Conservation (phyloP, 2,113 vertebrate genomes). For the Monopterus albus region DNA sequence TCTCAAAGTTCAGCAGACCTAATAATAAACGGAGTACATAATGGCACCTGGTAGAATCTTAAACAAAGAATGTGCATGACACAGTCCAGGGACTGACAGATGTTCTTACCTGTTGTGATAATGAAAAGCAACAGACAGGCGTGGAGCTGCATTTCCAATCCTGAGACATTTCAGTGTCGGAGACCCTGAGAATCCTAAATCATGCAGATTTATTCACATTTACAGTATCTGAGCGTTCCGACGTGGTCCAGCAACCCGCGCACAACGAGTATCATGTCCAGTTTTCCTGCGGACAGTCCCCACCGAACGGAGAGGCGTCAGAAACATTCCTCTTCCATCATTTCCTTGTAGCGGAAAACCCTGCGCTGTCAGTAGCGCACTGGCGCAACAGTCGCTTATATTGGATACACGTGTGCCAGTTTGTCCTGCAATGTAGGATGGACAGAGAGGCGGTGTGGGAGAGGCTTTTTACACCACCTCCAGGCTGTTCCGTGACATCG, state of each 20-base stretch:
- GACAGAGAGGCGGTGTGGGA: neutral
- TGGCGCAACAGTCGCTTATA: slow-evolving; percentile 35
- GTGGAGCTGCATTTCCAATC: slow-evolving; percentile 79
- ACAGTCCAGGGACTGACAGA: neutral
- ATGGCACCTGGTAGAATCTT: no score
- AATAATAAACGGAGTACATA: neutral
- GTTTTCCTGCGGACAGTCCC: slow-evolving; percentile 35
- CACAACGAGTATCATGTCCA: neutral
- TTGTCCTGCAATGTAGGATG: neutral
- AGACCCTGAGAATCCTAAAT: slow-evolving; percentile 32
- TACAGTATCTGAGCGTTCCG: neutral
- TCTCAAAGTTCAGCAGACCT: neutral
- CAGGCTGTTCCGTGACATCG: slow-evolving; percentile 10
- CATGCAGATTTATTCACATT: slow-evolving; percentile 22
- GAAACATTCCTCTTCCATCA: slow-evolving; percentile 64
- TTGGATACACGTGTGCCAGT: slow-evolving; percentile 63
- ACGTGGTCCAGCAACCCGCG: neutral
- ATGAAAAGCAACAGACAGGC: slow-evolving; percentile 70
- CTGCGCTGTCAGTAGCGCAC: slow-evolving; percentile 20
- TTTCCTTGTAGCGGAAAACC: slow-evolving; percentile 55
- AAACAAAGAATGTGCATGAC: no score
- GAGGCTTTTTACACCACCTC: neutral
- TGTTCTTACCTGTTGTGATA: slow-evolving; percentile 75
- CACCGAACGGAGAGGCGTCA: slow-evolving; percentile 49
- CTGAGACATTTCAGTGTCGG: slow-evolving; percentile 76